Conservation (phyloP, 2,113 vertebrate species). For the Emberiza fucata region DNA sequence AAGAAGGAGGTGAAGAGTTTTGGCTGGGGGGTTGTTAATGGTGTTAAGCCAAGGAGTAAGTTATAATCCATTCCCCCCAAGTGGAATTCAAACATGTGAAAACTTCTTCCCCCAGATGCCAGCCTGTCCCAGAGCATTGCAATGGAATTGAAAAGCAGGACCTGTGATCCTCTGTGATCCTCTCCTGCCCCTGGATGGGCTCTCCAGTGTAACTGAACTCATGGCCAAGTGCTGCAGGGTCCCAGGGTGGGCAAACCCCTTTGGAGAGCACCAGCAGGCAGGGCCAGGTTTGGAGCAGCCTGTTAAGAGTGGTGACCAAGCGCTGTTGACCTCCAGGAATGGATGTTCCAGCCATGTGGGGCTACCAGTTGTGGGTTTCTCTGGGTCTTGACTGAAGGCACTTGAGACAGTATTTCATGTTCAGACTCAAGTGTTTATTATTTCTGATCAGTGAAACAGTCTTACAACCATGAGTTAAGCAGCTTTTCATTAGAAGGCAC, state of each 20-base stretch:
- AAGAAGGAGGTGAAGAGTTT: neutral
- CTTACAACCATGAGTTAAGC: no score
- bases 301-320: fast-evolving
- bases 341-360: neutral
- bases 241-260: neutral
- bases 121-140: neutral
- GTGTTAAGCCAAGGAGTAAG: neutral
- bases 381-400: no score
- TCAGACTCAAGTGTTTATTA: no score
- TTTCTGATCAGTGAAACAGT: no score
- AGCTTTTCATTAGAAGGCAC: no score
- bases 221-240: neutral
- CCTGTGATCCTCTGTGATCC: no score
- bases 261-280: neutral
- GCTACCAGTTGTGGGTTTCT: no score
- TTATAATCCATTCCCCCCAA: neutral
- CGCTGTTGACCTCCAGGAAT: neutral
- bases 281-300: neutral
- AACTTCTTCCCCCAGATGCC: neutral
- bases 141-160: neutral
- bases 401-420: no score
- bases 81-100: neutral
- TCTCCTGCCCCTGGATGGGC: neutral
- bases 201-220: neutral
- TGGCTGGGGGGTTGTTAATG: neutral